Conservation (phyloP, 2,888 invertebrate species). For the Drosophila hamatofila region DNA sequence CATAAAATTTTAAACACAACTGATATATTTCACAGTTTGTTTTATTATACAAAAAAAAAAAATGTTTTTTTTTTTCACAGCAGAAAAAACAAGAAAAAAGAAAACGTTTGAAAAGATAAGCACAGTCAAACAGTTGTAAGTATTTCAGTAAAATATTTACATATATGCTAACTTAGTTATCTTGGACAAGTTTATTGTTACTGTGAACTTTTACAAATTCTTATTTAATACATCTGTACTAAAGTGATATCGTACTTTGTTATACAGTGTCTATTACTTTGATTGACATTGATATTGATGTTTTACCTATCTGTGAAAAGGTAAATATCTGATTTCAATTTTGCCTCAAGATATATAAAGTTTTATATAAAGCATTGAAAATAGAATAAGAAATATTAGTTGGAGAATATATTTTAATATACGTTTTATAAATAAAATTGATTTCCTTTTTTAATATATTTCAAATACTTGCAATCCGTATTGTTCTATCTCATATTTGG, state of each 20-base stretch:
- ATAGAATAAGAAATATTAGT: too few relatives aligned
- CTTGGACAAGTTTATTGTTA: not conserved
- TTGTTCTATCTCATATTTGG: too few relatives aligned
- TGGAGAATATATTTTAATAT: too few relatives aligned
- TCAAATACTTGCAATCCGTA: too few relatives aligned
- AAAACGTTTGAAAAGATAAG: constrained; percentile 3
- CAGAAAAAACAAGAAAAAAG: not conserved
- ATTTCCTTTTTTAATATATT: too few relatives aligned
- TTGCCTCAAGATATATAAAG: too few relatives aligned
- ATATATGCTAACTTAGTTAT: not conserved
- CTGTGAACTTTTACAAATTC: not conserved
- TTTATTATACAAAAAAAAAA: not conserved
- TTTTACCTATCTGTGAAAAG: too few relatives aligned
- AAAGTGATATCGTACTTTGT: not conserved
- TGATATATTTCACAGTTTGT: not conserved
- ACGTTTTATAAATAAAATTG: too few relatives aligned
- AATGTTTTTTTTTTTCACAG: not conserved
- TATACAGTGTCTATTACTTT: not conserved
- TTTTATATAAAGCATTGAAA: too few relatives aligned
- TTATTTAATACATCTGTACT: not conserved
- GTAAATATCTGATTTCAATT: too few relatives aligned
- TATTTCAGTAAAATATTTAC: not conserved
- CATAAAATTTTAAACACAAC: constrained; percentile 4
- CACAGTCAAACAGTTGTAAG: not conserved
- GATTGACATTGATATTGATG: not conserved